phyloP scores from a whole-genome alignment of 2,888 invertebrate genomes.

The Amphipyra tragopoginis region DNA sequence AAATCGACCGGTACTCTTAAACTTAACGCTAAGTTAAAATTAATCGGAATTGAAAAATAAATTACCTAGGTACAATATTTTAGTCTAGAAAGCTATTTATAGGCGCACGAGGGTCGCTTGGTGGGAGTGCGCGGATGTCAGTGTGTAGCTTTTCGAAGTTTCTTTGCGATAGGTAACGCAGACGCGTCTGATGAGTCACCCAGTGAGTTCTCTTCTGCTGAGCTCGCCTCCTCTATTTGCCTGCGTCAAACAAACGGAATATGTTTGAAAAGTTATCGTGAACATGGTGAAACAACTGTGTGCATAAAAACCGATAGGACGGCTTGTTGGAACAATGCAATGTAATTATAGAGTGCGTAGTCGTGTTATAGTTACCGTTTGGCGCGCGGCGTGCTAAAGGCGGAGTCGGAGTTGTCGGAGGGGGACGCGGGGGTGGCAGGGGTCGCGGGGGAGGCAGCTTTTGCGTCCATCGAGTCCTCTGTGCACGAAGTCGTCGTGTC shows the following conservation, averaged over 20 bases:
- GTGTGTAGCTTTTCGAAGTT: slow-evolving; percentile 86
- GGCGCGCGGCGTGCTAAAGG: slow-evolving; percentile 87
- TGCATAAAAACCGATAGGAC: slow-evolving; percentile 37
- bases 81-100: slow-evolving; percentile 89
- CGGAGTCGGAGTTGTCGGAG: slow-evolving; percentile 87
- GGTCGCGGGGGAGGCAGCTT: slow-evolving; percentile 81
- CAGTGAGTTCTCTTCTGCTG: slow-evolving; percentile 89
- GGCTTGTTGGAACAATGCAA: slow-evolving; percentile 33
- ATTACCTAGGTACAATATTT: slow-evolving; percentile 91
- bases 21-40: slow-evolving; percentile 89
- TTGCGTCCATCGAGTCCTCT: slow-evolving; percentile 93
- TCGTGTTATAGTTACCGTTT: slow-evolving; percentile 75
- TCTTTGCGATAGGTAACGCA: slow-evolving; percentile 82
- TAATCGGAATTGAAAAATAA: slow-evolving; percentile 91
- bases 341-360: slow-evolving; percentile 26
- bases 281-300: slow-evolving; percentile 47
- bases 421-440: slow-evolving; percentile 84
- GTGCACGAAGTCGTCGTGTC: slow-evolving; percentile 93
- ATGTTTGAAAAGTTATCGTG: slow-evolving; percentile 17
- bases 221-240: slow-evolving; percentile 88
- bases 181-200: slow-evolving; percentile 79
- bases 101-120: slow-evolving; percentile 82
- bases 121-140: slow-evolving; percentile 83
- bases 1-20: slow-evolving; percentile 88
- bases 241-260: slow-evolving; percentile 65